Base-by-base conservation (phyloP, 2,888 invertebrate genomes). In the Stomorhina lunata region DNA sequence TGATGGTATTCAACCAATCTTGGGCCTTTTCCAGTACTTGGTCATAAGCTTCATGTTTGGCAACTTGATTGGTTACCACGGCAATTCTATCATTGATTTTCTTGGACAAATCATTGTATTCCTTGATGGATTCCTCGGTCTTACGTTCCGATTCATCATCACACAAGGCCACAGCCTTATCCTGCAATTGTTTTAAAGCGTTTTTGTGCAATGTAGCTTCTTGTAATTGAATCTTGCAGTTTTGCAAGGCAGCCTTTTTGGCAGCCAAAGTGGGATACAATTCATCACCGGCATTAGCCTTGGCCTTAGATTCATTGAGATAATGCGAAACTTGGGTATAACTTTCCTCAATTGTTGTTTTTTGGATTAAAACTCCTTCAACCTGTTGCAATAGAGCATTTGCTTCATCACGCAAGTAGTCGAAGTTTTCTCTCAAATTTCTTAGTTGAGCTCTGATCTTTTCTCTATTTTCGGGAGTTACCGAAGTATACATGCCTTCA, bases 281-380 rank as follows among this genome's bases (percentile, higher is more conserved):
- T 84, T 95, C 94, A 68, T 94, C 93, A 65, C 94, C 94, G 43
- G 94, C 94, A 1, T 94, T 93, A 37, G 97, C 92, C 88, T 95
- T 95, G 61, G 93, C 93, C 88, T 96, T 95, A 0, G 94, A 94
- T 86, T 97, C 97, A 72, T 93, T 93, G 29, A 98, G 93, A 96
- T 98, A 98, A 88, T 95, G 94, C 85, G 95, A 95, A 6, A 98
- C 95, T 93, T 97, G 97, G 57, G 95, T 95, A 85, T 96, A 95
- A 83, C 96, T 97, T 86, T 98, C 98, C 89, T 98, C 98, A 89
- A 98, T 97, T 1, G 97, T 97, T 3, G 97, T 96, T 90, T 98
- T 94, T 86, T 98, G 97, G 89, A 97, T 95, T 82, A 98, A 93
- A 43, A 96, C 95, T 0, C 95, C 95, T 92, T 98, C 98, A 17